Conservation (phyloP, 2,888 invertebrate species). For the Cerceris ruficornis region DNA sequence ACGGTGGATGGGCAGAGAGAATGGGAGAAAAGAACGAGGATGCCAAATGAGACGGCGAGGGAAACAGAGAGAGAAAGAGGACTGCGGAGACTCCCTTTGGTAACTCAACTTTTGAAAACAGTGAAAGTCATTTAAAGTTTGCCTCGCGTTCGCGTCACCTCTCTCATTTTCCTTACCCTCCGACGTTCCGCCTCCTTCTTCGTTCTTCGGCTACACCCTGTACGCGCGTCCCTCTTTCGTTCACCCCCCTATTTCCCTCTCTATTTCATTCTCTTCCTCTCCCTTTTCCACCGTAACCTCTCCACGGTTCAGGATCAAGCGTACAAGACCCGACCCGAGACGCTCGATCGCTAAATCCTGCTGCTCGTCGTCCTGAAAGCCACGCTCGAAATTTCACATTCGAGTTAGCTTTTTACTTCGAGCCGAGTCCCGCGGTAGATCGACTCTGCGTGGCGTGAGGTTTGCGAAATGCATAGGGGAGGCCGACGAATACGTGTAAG, state of each 20-base stretch:
- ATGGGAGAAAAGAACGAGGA: neutral
- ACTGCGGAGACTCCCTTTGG: constrained; percentile 69
- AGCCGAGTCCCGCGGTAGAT: constrained; percentile 50
- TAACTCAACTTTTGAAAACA: constrained; percentile 76
- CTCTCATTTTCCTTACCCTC: constrained; percentile 70
- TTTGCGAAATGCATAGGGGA: constrained; percentile 56
- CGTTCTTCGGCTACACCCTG: constrained; percentile 43
- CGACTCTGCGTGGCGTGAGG: constrained; percentile 66
- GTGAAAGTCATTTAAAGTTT: constrained; percentile 78
- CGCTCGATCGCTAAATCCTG: constrained; percentile 66
- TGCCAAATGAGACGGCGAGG: constrained; percentile 16
- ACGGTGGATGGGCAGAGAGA: constrained; percentile 29
- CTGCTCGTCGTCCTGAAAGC: constrained; percentile 43
- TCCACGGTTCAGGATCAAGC: constrained; percentile 63
- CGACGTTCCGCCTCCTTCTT: constrained; percentile 45
- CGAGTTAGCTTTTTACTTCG: constrained; percentile 69
- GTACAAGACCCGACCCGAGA: constrained; percentile 57
- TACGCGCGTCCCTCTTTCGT: constrained; percentile 10
- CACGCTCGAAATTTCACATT: constrained; percentile 67
- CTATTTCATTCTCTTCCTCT: neutral
- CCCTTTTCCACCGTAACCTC: constrained; percentile 32
- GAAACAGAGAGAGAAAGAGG: constrained; percentile 24
- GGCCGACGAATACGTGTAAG: constrained; percentile 48
- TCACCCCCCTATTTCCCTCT: constrained; percentile 14
- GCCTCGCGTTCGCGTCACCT: constrained; percentile 68